These are phyloP conservation scores for Macrochelys suwanniensis DNA, from an alignment of 2,797 vertebrate genomes.

Conservation along the genomic window DNA sequence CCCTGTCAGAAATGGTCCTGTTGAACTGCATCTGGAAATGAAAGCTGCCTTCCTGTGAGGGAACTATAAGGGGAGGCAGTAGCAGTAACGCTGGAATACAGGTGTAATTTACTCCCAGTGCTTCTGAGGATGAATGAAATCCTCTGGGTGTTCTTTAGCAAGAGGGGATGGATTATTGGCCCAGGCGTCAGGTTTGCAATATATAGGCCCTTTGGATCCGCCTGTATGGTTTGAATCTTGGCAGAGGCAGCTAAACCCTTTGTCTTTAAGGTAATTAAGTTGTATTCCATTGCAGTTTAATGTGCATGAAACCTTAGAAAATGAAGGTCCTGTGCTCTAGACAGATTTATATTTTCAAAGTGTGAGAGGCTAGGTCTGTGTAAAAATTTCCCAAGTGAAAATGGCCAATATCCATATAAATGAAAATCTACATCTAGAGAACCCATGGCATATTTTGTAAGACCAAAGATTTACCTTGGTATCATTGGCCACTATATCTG, in stretches of 20 bases:
- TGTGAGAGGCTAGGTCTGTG: not conserved
- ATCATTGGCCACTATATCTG: conserved; percentile 16
- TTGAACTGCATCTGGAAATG: rapidly evolving
- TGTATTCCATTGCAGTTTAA: not conserved
- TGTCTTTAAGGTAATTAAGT: not conserved
- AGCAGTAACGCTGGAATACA: not conserved
- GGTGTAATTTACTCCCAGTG: not conserved
- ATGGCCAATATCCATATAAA: not conserved
- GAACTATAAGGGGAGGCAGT: not conserved
- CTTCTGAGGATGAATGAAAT: not conserved
- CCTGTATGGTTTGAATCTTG: not conserved
- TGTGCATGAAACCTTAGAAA: not conserved
- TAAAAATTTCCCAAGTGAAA: not conserved
- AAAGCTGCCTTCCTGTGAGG: not conserved
- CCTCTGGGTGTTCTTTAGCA: not conserved
- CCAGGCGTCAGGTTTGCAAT: not conserved
- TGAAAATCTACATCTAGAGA: not conserved
- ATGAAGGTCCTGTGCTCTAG: not conserved
- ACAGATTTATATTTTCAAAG: conserved; percentile 1
- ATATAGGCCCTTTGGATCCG: not conserved
- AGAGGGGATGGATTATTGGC: not conserved
- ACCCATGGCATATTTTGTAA: not conserved
- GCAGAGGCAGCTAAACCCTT: not conserved
- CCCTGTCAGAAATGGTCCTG: not conserved
- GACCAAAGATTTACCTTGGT: not conserved